phyloP scores from a whole-genome alignment of 2,797 vertebrate species.

The Parauchenoglanis punctatus region DNA sequence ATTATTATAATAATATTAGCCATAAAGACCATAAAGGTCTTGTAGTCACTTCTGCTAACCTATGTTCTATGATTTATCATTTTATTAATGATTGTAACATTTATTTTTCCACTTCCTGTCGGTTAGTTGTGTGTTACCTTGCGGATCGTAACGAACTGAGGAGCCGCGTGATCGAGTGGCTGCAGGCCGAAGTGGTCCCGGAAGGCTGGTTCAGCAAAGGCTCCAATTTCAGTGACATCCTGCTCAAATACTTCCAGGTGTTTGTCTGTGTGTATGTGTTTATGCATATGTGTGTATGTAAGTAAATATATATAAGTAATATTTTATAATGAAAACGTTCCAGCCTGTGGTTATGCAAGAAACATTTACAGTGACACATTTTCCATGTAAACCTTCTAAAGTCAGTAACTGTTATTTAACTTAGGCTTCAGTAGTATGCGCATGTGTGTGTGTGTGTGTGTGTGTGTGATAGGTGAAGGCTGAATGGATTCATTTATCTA shows the following conservation, averaged over 20 bases:
- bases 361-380: background rate
- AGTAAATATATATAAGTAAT: constrained; percentile 23
- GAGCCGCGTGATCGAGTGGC: constrained; percentile 82
- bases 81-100: background rate
- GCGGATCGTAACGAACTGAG: constrained; percentile 83
- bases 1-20: background rate
- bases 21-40: background rate
- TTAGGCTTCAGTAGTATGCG: background rate
- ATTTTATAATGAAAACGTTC: background rate
- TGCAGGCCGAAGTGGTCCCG: constrained; percentile 82
- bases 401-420: background rate
- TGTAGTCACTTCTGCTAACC: background rate
- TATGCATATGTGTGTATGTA: constrained; percentile 38
- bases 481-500: background rate
- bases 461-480: background rate
- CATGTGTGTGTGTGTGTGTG: background rate
- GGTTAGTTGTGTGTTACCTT: constrained; percentile 84
- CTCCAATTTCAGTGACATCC: constrained; percentile 83
- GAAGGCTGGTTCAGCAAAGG: constrained; percentile 87
- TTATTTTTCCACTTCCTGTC: background rate
- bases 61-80: background rate
- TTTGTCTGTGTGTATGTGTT: background rate
- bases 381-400: background rate
- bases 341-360: background rate
- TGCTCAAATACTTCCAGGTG: constrained; percentile 73